A percentile compares a stretch with the other conserved stretches of the same genome.
Conservation (phyloP, 35 echinoderm and acorn worm genomes). For the Apostichopus californicus region DNA sequence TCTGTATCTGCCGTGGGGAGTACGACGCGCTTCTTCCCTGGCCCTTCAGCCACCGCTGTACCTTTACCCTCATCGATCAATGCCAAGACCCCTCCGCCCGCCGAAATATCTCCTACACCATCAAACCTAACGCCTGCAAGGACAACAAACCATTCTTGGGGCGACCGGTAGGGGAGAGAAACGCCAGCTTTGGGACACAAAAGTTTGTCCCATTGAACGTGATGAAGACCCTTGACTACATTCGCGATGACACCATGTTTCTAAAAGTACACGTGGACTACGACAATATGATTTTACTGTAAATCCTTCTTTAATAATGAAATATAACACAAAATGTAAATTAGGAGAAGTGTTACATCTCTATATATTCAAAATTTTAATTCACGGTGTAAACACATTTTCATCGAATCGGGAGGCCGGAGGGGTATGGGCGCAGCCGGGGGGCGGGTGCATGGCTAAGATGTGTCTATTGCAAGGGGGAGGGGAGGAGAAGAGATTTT, state of each 20-base stretch:
- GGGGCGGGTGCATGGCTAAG: too few relatives aligned
- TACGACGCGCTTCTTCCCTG: slow-evolving; percentile 94
- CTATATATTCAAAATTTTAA: too few relatives aligned
- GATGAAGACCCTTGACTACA: slow-evolving; percentile 95
- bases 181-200: slow-evolving; percentile 98
- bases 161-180: slow-evolving; percentile 82
- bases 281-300: slow-evolving; percentile 91
- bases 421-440: too few relatives aligned
- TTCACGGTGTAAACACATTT: too few relatives aligned
- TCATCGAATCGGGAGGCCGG: too few relatives aligned
- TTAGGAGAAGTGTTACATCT: neutral
- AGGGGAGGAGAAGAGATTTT: too few relatives aligned
- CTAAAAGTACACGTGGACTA: slow-evolving; percentile 97
- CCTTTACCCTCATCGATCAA: slow-evolving; percentile 94
- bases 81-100: slow-evolving; percentile 96
- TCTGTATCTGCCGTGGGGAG: slow-evolving; percentile 88
- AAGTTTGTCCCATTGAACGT: slow-evolving; percentile 92
- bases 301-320: neutral
- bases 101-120: slow-evolving; percentile 95
- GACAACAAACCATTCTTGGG: slow-evolving; percentile 97
- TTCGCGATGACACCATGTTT: slow-evolving; percentile 98
- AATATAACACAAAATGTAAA: neutral
- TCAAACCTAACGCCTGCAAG: slow-evolving; percentile 97
- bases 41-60: slow-evolving; percentile 93
- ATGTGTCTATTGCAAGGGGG: too few relatives aligned